A percentile compares a stretch with the other conserved stretches of the same genome.
Conservation (phyloP, 2,113 vertebrate species). For the Anolis sagrei region DNA sequence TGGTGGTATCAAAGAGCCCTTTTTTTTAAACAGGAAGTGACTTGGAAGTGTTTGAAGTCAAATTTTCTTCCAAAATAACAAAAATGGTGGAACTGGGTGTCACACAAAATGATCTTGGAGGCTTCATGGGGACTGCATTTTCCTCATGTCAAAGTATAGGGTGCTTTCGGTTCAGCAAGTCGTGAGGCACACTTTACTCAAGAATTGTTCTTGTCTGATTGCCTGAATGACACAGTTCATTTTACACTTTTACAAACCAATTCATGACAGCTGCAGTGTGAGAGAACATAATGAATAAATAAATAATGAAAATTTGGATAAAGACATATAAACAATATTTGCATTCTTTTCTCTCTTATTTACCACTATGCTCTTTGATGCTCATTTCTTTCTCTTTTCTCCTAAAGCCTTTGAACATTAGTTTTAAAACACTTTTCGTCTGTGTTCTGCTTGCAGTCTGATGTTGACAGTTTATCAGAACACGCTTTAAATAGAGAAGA, state of each 20-base stretch:
- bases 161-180: too few species aligned
- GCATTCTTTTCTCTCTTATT: background rate
- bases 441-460: background rate
- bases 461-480: constrained; percentile 5
- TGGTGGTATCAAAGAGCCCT: too few species aligned
- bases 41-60: too few species aligned
- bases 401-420: background rate
- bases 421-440: background rate
- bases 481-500: background rate
- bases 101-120: too few species aligned
- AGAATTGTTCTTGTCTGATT: too few species aligned
- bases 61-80: too few species aligned
- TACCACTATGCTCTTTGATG: background rate
- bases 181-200: too few species aligned
- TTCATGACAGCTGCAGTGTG: background rate
- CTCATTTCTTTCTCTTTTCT: background rate
- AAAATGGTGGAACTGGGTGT: too few species aligned
- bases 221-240: too few species aligned
- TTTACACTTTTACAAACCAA: background rate
- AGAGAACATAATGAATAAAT: constrained; percentile 2
- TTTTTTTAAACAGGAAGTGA: too few species aligned
- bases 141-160: too few species aligned
- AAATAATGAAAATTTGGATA: background rate
- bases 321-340: constrained; percentile 1
- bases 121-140: too few species aligned